Evolutionary conservation across 2,113 vertebrate species (phyloP), one percentile per base, ranked within the genome.

Genomic region (Sceloporus tristichus): DNA sequence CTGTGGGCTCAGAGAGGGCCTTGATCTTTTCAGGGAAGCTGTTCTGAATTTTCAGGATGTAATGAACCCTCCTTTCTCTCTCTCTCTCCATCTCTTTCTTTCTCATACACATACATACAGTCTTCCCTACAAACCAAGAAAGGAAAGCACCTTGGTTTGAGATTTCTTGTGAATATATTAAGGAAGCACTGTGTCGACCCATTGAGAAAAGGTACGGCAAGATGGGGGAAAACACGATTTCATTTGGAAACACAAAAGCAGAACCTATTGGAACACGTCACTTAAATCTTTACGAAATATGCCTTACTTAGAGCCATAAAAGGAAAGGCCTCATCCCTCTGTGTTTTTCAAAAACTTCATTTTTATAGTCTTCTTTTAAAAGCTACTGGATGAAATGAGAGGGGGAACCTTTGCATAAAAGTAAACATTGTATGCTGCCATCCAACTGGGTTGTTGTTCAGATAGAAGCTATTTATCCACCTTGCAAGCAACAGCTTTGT

Each of bases 41-140:
- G 87, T 83, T 88, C 81, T 83, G 79, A 88, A 88, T 88, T 88
- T 88, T 40, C 71, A 83, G 74, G 80, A 83, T 84, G 87, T 88
- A 84, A 88, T 56, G 80, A 76, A 56, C 79, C 68, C 62, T 73
- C 21, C 19, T 54, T n/a, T 48, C 56, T 25, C 54, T 18, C 40
- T 21, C 85, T 8, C 62, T 23, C 59, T 68, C 21, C 38, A 29
- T 62, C 68, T 25, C 68, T 38, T 13, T 40, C 34, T 9, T 18
- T 9, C 56, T 0, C 56, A 16, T 19, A 25, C 62, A 42, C 65
- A 76, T 54, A 77, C 59, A 85, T 23, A 80, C 70, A 56, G n/a
- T 59, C 56, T 16, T 23, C 27, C 84, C 21, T 8, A 34, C 21
- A 40, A 48, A 54, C 21, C n/a, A 34, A 9, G 19, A 34, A 34